Conservation (phyloP, 1,140 invertebrate genomes). For the Bombus cullumanus region DNA sequence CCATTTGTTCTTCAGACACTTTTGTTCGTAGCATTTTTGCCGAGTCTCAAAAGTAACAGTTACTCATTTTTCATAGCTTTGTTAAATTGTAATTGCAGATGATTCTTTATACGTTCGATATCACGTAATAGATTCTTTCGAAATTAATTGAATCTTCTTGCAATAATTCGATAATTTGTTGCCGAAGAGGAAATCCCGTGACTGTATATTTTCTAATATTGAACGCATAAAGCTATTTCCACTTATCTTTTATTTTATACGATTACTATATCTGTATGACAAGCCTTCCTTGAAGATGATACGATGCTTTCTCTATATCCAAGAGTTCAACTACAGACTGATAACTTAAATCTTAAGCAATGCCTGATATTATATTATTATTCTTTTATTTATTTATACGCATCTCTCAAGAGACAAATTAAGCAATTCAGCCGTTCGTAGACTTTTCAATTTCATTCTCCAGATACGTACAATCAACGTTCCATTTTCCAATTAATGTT, state of each 20-base stretch:
- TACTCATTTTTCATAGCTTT: neutral
- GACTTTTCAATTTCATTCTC: neutral
- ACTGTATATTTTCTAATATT: neutral
- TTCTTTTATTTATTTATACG: neutral
- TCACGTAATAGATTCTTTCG: neutral
- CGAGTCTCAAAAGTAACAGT: accelerated
- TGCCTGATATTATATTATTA: neutral
- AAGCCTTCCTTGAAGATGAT: neutral
- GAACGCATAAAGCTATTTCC: neutral
- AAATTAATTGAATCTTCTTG: neutral
- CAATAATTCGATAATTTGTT: no score
- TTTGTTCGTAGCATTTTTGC: neutral
- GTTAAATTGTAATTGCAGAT: neutral
- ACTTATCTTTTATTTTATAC: neutral
- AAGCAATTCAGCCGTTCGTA: neutral
- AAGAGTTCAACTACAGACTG: neutral
- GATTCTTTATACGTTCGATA: neutral
- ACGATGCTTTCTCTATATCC: neutral
- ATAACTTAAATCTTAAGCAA: neutral
- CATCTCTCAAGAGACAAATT: neutral
- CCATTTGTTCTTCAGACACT: no score
- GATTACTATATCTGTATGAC: neutral
- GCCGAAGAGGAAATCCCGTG: no score
- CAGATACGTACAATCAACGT: neutral
- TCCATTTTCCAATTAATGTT: no score